Base-by-base conservation (phyloP, 2,797 vertebrate genomes). In the Pseudochaenichthys georgianus region DNA sequence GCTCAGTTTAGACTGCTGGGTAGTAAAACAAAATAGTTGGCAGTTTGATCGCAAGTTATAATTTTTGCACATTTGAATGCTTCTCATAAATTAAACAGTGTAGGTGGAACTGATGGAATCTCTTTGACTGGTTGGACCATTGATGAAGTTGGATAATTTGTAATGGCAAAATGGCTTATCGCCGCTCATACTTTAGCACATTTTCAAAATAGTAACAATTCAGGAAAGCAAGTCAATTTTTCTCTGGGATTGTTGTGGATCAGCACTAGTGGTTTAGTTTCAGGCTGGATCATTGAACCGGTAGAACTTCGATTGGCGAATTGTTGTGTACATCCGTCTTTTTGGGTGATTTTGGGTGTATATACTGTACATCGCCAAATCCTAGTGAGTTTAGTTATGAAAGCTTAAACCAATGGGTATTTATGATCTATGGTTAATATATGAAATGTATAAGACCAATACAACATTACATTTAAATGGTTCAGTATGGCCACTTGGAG, bases 1-100 rank as follows among this genome's bases (percentile, higher is more conserved):
- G 43, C 55, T 72, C 45, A 15, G 38, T 62, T 78, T 43, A 67
- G 69, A 42, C 15, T 23, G 42, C 43, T 38, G 34, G 34, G 51
- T 0, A 0, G 23, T 66, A 31, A 64, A 60, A 15, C 46, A 53
- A 70, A 68, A 46, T 53, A 57, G 68, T 57, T 48, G 31, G 41
- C 46, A 52, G 23, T 34, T 55, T 31, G 45, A 34, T 47, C 43
- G 54, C 1, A 19, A 4, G 59, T 59, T 5, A 62, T 13, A 5
- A 13, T 19, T 48, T 52, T 42, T 38, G 34, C 34, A 38, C 34
- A 38, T 38, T 38, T 38, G 1, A 38, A 9, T 38, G 21, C 15
- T 19, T 34, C 31, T 41, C 34, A 16, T 15, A 21, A 48, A 54
- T 60, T 23, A 65, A 55, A 60, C 28, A 2, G 53, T 2, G 2